phyloP scores from a whole-genome alignment of 2,888 invertebrate species.

The Caenorhabditis becei region DNA sequence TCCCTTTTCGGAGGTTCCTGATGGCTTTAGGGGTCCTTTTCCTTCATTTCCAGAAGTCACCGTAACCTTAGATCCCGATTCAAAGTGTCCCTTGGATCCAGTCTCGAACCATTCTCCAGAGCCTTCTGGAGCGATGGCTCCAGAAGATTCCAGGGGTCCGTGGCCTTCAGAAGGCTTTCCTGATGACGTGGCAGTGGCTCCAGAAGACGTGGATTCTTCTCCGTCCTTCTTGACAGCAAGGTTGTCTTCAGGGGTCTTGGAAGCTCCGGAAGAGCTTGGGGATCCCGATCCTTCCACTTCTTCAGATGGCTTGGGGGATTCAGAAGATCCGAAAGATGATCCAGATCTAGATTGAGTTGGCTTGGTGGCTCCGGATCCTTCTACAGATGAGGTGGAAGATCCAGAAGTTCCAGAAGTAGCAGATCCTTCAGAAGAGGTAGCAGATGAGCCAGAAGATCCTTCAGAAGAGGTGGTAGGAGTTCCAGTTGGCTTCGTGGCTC shows the following conservation, averaged over 20 bases:
- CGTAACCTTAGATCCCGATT: constrained; percentile 30
- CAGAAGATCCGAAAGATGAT: background rate
- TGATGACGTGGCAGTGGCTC: background rate
- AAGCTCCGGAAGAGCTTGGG: no score
- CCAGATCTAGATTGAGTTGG: no score
- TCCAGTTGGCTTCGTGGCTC: constrained; percentile 6
- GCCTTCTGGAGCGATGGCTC: background rate
- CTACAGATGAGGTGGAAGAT: no score
- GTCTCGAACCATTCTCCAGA: constrained; percentile 29
- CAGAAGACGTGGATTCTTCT: constrained; percentile 22
- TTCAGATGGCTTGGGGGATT: background rate
- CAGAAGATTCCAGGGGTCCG: constrained; percentile 17
- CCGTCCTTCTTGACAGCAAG: background rate
- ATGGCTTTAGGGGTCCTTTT: background rate
- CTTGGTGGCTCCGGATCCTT: constrained; percentile 27
- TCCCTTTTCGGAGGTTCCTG: background rate
- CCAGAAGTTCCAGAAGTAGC: background rate
- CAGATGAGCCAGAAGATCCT: background rate
- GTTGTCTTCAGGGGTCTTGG: background rate
- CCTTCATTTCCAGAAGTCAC: constrained; percentile 14
- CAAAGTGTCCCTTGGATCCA: constrained; percentile 42
- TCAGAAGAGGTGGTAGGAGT: no score
- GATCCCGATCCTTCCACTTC: no score
- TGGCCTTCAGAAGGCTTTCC: constrained; percentile 14
- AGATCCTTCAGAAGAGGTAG: no score